Evolutionary conservation across 2,888 invertebrate species (phyloP).

Genomic region (Dynastes grantii): DNA sequence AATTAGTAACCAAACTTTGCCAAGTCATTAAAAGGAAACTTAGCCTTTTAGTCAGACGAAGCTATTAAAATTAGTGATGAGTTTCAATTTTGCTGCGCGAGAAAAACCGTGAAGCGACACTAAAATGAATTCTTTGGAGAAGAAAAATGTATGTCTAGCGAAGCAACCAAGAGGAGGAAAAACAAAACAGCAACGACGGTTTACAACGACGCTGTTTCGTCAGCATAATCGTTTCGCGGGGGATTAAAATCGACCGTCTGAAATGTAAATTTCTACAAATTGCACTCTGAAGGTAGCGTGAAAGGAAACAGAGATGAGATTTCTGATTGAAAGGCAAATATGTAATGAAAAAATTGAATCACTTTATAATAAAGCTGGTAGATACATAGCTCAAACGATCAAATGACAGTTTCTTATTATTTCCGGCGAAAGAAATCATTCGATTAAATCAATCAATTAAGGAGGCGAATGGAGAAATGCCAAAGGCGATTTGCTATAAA

Average conservation of each 20-base stretch:
- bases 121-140: not conserved
- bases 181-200: constrained; percentile 3
- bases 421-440: not conserved
- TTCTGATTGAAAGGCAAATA: constrained; percentile 27
- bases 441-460: constrained; percentile 31
- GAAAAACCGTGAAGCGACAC: not conserved
- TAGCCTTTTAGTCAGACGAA: constrained; percentile 24
- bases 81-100: constrained; percentile 15
- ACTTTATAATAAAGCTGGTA: constrained; percentile 1
- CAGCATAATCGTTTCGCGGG: constrained; percentile 39
- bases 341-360: constrained; percentile 10
- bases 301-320: constrained; percentile 8
- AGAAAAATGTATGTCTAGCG: constrained; percentile 25
- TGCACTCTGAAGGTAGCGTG: constrained; percentile 21
- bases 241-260: constrained; percentile 41
- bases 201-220: constrained; percentile 34
- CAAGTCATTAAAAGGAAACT: constrained; percentile 22
- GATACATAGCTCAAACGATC: not conserved
- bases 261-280: constrained; percentile 36
- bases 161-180: not conserved
- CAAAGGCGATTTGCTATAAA: constrained; percentile 28
- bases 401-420: constrained; percentile 4
- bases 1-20: constrained; percentile 8
- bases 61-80: constrained; percentile 41
- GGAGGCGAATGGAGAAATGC: constrained; percentile 35